Conservation (phyloP, 2,113 vertebrate species). For the Chaetodon auriga region DNA sequence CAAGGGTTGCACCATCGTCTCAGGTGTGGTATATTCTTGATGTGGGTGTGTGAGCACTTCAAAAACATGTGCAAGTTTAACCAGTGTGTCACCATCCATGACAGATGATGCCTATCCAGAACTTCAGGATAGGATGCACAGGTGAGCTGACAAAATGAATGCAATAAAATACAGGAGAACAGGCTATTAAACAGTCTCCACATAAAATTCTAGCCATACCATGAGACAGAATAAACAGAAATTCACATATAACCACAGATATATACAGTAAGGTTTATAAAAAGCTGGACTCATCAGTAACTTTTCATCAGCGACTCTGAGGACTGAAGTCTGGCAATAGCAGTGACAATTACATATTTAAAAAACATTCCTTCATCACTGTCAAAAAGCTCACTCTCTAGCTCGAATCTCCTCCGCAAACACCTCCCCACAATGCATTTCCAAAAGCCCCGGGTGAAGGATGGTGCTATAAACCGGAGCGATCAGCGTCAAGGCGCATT, state of each 20-base stretch:
- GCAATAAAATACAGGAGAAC: not conserved
- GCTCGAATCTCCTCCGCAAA: not conserved
- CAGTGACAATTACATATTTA: not conserved
- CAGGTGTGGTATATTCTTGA: constrained; percentile 31
- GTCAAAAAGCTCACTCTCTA: constrained; percentile 1
- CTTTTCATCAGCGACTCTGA: not conserved
- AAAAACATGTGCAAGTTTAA: constrained; percentile 4
- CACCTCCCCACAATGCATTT: not conserved
- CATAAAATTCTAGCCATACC: not conserved
- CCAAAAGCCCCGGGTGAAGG: constrained; percentile 6
- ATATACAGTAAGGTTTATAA: not conserved
- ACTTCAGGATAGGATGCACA: not conserved
- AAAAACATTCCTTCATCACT: not conserved
- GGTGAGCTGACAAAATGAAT: not conserved
- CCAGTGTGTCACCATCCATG: not conserved
- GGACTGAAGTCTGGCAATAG: not conserved
- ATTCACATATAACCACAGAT: not conserved
- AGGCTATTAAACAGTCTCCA: not conserved
- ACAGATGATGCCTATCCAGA: not conserved
- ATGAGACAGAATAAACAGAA: not conserved
- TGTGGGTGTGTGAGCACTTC: constrained; percentile 35
- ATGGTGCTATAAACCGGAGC: not conserved
- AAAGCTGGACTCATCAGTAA: not conserved
- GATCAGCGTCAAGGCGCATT: constrained; percentile 32
- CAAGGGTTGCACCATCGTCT: constrained; percentile 16